Conservation (phyloP, 1,140 invertebrate genomes). For the Hylaeus anthracinus region DNA sequence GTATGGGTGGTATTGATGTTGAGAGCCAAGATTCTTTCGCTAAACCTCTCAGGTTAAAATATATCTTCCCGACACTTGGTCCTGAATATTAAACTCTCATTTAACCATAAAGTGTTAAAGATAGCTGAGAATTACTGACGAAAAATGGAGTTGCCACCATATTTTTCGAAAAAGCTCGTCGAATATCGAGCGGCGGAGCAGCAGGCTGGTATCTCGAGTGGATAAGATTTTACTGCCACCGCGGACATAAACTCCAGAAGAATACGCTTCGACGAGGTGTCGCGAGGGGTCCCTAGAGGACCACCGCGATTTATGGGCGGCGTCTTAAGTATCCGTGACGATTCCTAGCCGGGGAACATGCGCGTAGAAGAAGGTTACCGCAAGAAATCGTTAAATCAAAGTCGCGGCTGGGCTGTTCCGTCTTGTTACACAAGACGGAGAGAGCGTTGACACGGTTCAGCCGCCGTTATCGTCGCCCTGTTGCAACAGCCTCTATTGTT, state of each 20-base stretch:
- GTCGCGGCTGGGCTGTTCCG: conserved; percentile 15
- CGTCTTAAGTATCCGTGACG: conserved; percentile 43
- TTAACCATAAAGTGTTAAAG: too few relatives aligned
- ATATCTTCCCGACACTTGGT: too few relatives aligned
- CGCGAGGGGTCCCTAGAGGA: conserved; percentile 47
- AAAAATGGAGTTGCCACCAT: neutral
- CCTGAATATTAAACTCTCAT: too few relatives aligned
- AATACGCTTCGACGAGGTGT: conserved; percentile 62
- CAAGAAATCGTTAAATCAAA: conserved; percentile 51
- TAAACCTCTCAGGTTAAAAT: too few relatives aligned
- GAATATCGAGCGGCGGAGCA: neutral
- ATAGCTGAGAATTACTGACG: neutral
- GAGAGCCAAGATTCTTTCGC: too few relatives aligned
- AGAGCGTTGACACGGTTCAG: conserved; percentile 44
- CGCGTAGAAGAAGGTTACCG: conserved; percentile 33
- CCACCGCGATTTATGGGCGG: conserved; percentile 56
- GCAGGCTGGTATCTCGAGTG: conserved; percentile 44
- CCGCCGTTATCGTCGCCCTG: conserved; percentile 29
- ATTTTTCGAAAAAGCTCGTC: conserved; percentile 22
- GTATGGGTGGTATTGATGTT: too few relatives aligned
- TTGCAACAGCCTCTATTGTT: conserved; percentile 43
- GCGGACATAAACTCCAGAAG: conserved; percentile 58
- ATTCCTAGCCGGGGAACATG: conserved; percentile 21
- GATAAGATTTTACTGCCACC: conserved; percentile 63
- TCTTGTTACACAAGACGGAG: conserved; percentile 39